These are phyloP conservation scores for Theonella swinhoei DNA, from an alignment of 37 sponge, comb jelly and placozoan genomes.

Conservation along the genomic window DNA sequence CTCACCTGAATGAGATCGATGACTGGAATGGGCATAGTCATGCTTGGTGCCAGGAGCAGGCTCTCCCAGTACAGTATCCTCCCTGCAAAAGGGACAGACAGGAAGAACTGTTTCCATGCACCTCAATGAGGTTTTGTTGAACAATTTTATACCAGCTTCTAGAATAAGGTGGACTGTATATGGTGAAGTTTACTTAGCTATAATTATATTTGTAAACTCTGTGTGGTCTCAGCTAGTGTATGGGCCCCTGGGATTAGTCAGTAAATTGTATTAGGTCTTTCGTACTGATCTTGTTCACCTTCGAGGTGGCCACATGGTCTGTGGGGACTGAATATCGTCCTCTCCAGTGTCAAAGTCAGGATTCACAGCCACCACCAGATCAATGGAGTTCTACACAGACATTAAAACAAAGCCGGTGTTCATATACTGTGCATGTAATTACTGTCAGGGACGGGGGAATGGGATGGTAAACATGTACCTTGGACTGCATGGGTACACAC, in stretches of 20 bases:
- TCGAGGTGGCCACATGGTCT: slow-evolving; percentile 28
- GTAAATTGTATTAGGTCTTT: background rate
- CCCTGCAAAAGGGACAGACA: background rate
- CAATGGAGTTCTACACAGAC: slow-evolving; percentile 76
- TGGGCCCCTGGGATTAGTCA: background rate
- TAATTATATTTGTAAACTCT: background rate
- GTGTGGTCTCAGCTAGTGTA: background rate
- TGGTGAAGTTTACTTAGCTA: background rate
- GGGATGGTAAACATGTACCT: too few species aligned
- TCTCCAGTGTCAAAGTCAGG: slow-evolving; percentile 36
- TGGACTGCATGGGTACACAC: too few species aligned
- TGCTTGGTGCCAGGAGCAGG: background rate
- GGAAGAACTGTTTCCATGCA: background rate
- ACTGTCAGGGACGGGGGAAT: too few species aligned
- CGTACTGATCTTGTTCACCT: slow-evolving; percentile 12
- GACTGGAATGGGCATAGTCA: slow-evolving; percentile 37
- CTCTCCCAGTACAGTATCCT: slow-evolving; percentile 26
- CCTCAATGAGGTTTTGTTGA: too few species aligned
- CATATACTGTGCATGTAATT: background rate
- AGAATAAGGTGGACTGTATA: background rate
- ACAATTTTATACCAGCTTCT: too few species aligned
- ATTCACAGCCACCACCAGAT: slow-evolving; percentile 79
- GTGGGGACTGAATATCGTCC: background rate
- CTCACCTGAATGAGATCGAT: slow-evolving; percentile 26
- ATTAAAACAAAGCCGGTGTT: background rate